Evolutionary conservation across 2,888 invertebrate genomes (phyloP), one percentile per base, ranked within the genome.

Genomic region (Thymelicus lineola): DNA sequence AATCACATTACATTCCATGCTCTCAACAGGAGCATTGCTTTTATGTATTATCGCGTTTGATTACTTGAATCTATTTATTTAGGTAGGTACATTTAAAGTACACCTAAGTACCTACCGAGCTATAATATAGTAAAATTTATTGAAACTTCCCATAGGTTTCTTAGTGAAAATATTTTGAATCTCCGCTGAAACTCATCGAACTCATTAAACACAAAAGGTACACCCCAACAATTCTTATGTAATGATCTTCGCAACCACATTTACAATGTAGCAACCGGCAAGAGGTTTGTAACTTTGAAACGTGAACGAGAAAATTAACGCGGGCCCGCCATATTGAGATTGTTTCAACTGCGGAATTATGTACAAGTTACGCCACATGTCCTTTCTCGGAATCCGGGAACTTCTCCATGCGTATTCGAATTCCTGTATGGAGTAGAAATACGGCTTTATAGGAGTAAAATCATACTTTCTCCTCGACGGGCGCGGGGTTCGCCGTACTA

Each of bases 381-480:
- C 92, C 91, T 90, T 86, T 88, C 87, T 85, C 84, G 84, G 86
- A 86, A 85, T 86, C 87, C 87, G 88, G 85, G 87, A 90, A 89
- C 88, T 91, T 90, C 86, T 83, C 83, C 79, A 78, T 86, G 88
- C 90, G 88, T 88, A 90, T 90, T 93, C 90, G 90, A 91, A 93
- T 93, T 92, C 91, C 93, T 91, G 91, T 93, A 92, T 93, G 92
- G 88, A 93, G 93, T 93, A 92, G 93, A 92, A 93, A 93, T 93
- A 92, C 93, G 90, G 92, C 92, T 93, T 93, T 93, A 93, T 93
- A 90, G 91, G 93, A 93, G 92, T 91, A 93, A 93, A 93, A 93
- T 93, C 93, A 92, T 93, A 93, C 93, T 93, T 93, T 93, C 93
- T 92, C 93, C 86, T 75, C 87, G 85, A 81, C 87, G 85, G 86